Conservation (phyloP, 2,888 invertebrate species). For the Automeris io region DNA sequence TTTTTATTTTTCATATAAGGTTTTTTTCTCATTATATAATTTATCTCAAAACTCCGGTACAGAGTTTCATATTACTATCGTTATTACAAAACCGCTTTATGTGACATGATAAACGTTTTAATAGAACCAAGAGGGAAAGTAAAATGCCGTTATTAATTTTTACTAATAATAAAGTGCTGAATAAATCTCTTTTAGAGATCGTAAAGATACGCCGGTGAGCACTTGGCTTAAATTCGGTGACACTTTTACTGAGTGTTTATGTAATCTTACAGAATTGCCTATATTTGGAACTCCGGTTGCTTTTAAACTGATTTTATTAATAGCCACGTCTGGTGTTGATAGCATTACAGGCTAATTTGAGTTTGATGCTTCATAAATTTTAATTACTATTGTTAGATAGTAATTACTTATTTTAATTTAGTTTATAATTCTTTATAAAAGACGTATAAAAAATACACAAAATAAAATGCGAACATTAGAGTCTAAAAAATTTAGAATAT, state of each 20-base stretch:
- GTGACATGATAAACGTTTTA: not conserved
- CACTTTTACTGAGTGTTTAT: slow-evolving; percentile 33
- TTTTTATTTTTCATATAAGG: no score
- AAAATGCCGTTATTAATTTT: slow-evolving; percentile 3
- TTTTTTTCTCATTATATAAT: no score
- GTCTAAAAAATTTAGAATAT: no score
- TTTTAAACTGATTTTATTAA: not conserved
- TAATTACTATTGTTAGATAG: not conserved
- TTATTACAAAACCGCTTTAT: no score
- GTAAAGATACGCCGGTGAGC: slow-evolving; percentile 15
- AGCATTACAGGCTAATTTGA: not conserved
- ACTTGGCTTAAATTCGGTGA: slow-evolving; percentile 22
- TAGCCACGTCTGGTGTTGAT: slow-evolving; percentile 2
- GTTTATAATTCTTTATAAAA: not conserved
- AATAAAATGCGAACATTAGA: not conserved
- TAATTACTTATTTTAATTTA: not conserved
- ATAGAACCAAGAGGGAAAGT: not conserved
- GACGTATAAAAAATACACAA: not conserved
- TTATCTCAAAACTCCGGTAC: no score
- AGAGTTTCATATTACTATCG: no score
- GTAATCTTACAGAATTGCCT: slow-evolving; percentile 26
- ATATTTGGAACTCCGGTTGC: slow-evolving; percentile 23
- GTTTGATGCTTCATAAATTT: not conserved
- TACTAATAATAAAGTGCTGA: slow-evolving; percentile 9
- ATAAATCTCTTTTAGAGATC: slow-evolving; percentile 22